These are phyloP conservation scores for Teleogryllus oceanicus DNA, from an alignment of 2,888 invertebrate species.

Conservation along the genomic window DNA sequence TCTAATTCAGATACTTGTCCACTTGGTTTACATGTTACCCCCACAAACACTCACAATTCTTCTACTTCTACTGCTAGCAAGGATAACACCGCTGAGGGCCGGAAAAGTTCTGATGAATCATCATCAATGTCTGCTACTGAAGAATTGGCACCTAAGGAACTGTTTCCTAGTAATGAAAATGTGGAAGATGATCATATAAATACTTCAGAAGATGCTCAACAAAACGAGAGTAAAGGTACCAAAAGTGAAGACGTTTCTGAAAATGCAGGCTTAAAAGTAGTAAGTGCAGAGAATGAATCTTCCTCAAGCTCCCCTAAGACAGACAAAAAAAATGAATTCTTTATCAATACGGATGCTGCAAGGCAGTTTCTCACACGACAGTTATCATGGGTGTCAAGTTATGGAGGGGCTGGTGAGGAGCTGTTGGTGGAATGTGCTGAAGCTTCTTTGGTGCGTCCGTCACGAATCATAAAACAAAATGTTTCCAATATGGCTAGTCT, in stretches of 20 bases:
- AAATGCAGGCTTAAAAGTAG: neutral
- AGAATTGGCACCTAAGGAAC: conserved; percentile 42
- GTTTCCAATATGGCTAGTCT: conserved; percentile 69
- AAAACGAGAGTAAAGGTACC: conserved; percentile 21
- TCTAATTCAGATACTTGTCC: conserved; percentile 64
- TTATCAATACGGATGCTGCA: conserved; percentile 75
- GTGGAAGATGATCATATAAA: neutral
- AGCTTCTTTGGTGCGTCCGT: conserved; percentile 50
- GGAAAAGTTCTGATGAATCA: conserved; percentile 56
- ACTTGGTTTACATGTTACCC: conserved; percentile 55
- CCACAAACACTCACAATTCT: conserved; percentile 59
- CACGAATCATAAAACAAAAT: conserved; percentile 68
- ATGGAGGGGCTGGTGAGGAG: conserved; percentile 59
- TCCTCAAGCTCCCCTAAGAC: conserved; percentile 48
- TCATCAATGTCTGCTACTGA: conserved; percentile 54
- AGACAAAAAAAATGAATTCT: conserved; percentile 61
- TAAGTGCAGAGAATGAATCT: conserved; percentile 43
- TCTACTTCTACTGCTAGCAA: conserved; percentile 56
- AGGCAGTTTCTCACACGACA: conserved; percentile 72
- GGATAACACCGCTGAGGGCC: conserved; percentile 50
- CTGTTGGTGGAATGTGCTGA: conserved; percentile 63
- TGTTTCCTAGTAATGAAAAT: conserved; percentile 32
- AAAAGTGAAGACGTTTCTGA: conserved; percentile 19
- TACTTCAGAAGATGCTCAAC: neutral
- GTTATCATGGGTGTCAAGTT: conserved; percentile 65